Evolutionary conservation across 2,797 vertebrate species (phyloP), one percentile per base, ranked within the genome.

Genomic region (Pempheris klunzingeri): DNA sequence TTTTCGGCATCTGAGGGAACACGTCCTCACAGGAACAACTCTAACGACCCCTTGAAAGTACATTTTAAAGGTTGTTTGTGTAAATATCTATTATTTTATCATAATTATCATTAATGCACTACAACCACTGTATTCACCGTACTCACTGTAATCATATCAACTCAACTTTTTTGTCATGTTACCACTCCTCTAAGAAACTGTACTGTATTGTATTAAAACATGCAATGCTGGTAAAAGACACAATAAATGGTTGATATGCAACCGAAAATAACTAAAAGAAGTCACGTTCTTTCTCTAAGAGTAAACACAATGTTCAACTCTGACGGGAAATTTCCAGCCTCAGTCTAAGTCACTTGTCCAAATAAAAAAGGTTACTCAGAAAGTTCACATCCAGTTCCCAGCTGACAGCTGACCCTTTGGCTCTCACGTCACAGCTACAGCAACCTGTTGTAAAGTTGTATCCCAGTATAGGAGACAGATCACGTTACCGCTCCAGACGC

Each of bases 381-480:
- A 77, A 76, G 70, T 81, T 74, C 58, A 46, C 69, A n/a, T 54
- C 66, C 66, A 67, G 71, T 76, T 68, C 46, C 62, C 44, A 49
- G 67, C 32, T 70, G 65, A 74, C 32, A 55, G 60, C 2, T 39
- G 77, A 75, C 58, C 75, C 47, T 61, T 32, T 77, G 9, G 30
- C 67, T 46, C 78, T 77, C 30, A 53, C 52, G 38, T 85, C 84
- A 83, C 59, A 76, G 76, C 69, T 64, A 55, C 70, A 76, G 77
- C 61, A 76, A 46, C 67, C 57, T 74, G 82, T 90, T 85, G 88
- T 90, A 83, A 92, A 85, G 67, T 81, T 70, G 80, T 70, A 67
- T 76, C 75, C 78, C 71, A 70, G 75, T 81, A 84, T 75, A 86
- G 82, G 63, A 73, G 74, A 63, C 79, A 22, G 79, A 81, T 92